Percentiles rank a stretch among this genome's conserved stretches.
Evolutionary conservation across 2,113 vertebrate species (phyloP).

Genomic region (Tyto alba): DNA sequence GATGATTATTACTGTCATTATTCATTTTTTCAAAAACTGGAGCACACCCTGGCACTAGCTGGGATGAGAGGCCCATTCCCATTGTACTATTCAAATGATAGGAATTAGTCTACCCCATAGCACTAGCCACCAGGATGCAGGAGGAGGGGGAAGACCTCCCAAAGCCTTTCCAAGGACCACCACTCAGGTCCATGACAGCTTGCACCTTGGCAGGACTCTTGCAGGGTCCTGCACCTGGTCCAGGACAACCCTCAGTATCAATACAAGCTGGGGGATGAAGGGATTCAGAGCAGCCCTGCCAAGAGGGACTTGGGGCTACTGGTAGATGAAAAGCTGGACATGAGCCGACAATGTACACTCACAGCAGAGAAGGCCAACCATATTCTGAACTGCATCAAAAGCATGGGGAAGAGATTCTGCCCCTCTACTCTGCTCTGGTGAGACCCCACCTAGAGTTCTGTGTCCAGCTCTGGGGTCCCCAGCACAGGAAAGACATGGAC

Average conservation of each 20-base stretch:
- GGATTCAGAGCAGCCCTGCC: too few species aligned
- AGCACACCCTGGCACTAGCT: not conserved
- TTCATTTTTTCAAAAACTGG: not conserved
- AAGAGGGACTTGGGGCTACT: too few species aligned
- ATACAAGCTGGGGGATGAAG: too few species aligned
- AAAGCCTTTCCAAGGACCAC: not conserved
- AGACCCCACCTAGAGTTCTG: too few species aligned
- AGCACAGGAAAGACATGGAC: too few species aligned
- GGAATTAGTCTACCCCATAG: not conserved
- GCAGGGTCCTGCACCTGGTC: not conserved
- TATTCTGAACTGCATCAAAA: too few species aligned
- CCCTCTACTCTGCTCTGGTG: too few species aligned
- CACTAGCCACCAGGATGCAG: not conserved
- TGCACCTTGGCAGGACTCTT: not conserved
- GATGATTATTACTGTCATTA: not conserved
- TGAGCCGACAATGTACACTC: too few species aligned
- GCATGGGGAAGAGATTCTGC: too few species aligned
- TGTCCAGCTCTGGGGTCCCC: too few species aligned
- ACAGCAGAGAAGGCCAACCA: too few species aligned
- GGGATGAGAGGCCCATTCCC: not conserved
- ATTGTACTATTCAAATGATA: not conserved
- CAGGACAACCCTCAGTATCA: not conserved
- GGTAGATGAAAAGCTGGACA: too few species aligned
- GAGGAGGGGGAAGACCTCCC: not conserved
- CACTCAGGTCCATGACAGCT: not conserved